Evolutionary conservation across 1,140 invertebrate genomes (phyloP).

Genomic region (Drosophila guanche): DNA sequence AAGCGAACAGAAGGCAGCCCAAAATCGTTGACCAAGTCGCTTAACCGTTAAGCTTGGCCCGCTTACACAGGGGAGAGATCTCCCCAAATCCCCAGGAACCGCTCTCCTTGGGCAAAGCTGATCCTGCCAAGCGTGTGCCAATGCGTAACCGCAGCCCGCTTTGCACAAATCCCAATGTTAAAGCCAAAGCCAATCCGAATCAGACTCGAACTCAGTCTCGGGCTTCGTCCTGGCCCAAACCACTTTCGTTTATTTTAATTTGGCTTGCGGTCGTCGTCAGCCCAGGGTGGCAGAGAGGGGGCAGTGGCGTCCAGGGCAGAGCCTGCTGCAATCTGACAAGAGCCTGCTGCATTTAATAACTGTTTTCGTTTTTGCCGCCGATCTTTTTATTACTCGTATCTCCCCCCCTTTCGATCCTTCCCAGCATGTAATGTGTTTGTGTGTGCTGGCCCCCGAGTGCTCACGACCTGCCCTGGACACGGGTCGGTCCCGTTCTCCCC

Average conservation of each 20-base stretch:
- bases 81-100: background rate
- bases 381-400: slow-evolving; percentile 38
- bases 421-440: slow-evolving; percentile 11
- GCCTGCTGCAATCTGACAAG: slow-evolving; percentile 79
- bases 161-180: slow-evolving; percentile 46
- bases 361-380: slow-evolving; percentile 76
- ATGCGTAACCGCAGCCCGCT: slow-evolving; percentile 49
- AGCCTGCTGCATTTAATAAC: slow-evolving; percentile 80
- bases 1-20: slow-evolving; percentile 36
- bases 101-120: background rate
- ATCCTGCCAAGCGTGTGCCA: slow-evolving; percentile 60
- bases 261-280: slow-evolving; percentile 60
- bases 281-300: background rate
- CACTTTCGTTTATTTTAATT: slow-evolving; percentile 83
- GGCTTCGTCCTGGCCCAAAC: slow-evolving; percentile 65
- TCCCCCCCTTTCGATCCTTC: slow-evolving; percentile 5
- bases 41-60: slow-evolving; percentile 70
- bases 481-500: slow-evolving; percentile 26
- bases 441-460: slow-evolving; percentile 50
- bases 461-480: slow-evolving; percentile 54
- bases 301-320: slow-evolving; percentile 33
- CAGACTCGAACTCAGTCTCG: background rate
- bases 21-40: slow-evolving; percentile 29
- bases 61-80: slow-evolving; percentile 49
- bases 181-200: slow-evolving; percentile 25